A percentile compares a stretch with the other conserved stretches of the same genome.
Conservation (phyloP, 2,888 invertebrate species). For the Andrena haemorrhoa region DNA sequence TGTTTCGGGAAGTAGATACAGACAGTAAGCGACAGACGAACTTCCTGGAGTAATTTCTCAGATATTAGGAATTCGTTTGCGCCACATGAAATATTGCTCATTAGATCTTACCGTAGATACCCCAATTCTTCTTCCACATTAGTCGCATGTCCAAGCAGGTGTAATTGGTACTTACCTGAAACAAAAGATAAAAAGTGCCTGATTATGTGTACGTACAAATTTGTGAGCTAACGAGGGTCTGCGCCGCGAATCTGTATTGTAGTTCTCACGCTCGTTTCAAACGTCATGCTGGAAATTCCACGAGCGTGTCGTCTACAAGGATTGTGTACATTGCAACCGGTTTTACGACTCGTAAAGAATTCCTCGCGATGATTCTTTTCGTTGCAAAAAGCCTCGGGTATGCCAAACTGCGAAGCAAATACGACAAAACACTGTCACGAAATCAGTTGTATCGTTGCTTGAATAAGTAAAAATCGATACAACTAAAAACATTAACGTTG, state of each 20-base stretch:
- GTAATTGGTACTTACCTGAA: constrained; percentile 67
- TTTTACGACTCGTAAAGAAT: constrained; percentile 40
- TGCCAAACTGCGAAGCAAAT: not conserved
- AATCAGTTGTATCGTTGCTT: too few relatives aligned
- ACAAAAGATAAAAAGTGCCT: constrained; percentile 41
- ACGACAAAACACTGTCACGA: too few relatives aligned
- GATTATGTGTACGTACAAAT: constrained; percentile 27
- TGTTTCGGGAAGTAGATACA: not conserved
- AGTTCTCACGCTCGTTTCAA: not conserved
- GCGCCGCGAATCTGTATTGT: constrained; percentile 19
- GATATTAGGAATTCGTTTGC: too few relatives aligned
- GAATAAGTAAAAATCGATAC: too few relatives aligned
- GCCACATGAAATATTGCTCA: too few relatives aligned
- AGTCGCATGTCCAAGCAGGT: not conserved
- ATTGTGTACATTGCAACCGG: constrained; percentile 31
- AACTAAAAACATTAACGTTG: not conserved
- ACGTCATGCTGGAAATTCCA: constrained; percentile 33
- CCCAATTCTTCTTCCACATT: not conserved
- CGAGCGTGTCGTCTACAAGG: constrained; percentile 5
- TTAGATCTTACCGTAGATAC: constrained; percentile 20
- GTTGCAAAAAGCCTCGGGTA: not conserved
- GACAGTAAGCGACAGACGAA: not conserved
- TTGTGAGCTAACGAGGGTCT: not conserved
- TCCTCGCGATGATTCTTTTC: constrained; percentile 29
- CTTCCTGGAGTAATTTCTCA: not conserved